These are phyloP conservation scores for Melangyna quadrimaculata DNA, from an alignment of 2,888 invertebrate species.

Conservation along the genomic window DNA sequence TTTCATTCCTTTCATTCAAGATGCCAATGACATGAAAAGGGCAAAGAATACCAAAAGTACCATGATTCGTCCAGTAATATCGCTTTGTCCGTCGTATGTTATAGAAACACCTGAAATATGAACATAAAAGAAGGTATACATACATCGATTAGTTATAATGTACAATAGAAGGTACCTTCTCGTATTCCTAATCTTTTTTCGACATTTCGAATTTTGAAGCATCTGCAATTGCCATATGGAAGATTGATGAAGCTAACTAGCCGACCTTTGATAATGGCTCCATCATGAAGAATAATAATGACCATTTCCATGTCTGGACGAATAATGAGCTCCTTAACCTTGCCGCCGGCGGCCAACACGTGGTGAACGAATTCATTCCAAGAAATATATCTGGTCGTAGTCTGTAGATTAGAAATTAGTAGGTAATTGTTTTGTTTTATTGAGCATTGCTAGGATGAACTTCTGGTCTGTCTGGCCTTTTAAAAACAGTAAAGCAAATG, in stretches of 20 bases:
- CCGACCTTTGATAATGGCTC: constrained; percentile 92
- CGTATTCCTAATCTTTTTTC: constrained; percentile 91
- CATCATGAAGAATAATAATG: constrained; percentile 91
- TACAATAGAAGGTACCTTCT: constrained; percentile 82
- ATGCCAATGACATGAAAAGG: constrained; percentile 85
- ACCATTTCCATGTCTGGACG: constrained; percentile 92
- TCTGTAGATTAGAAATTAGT: constrained; percentile 65
- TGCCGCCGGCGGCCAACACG: constrained; percentile 96
- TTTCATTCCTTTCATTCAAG: constrained; percentile 86
- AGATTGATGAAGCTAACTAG: constrained; percentile 85
- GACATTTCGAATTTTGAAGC: constrained; percentile 92
- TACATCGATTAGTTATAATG: not conserved
- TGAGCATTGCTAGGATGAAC: constrained; percentile 79
- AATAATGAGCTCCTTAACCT: constrained; percentile 94
- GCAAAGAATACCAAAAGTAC: constrained; percentile 86
- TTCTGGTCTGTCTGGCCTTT: constrained; percentile 86
- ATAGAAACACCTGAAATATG: constrained; percentile 86
- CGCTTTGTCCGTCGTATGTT: constrained; percentile 90
- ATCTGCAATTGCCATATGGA: constrained; percentile 92
- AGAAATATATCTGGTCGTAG: constrained; percentile 87
- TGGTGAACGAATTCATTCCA: constrained; percentile 99
- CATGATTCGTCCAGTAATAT: constrained; percentile 87
- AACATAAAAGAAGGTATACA: constrained; percentile 72
- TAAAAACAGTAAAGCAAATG: constrained; percentile 87
- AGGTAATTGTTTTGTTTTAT: not conserved